Evolutionary conservation across 35 echinoderm and acorn worm genomes (phyloP), one percentile per base, ranked within the genome.

Genomic region (Anneissia japonica): DNA sequence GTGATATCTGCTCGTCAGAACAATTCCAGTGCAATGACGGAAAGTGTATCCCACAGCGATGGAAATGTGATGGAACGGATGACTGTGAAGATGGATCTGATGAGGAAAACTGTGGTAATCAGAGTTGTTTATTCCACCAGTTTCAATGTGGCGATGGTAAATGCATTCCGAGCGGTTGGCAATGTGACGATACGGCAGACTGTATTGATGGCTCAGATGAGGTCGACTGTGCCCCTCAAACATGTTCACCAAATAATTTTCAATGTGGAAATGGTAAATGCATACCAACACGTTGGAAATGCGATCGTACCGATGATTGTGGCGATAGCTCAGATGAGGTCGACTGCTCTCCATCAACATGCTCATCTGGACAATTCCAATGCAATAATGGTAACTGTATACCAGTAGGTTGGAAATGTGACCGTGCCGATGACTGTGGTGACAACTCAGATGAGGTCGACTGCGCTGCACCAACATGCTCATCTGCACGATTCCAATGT

Each of bases 221-320:
- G 26, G 74, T 30, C 26, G 74, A 46, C n/a, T 30, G 14, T 74
- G 0, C 75, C 85, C 83, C 74, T 32, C 46, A 74, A 43, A 46
- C 38, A 23, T 93, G 91, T 77, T 37, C 46, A 32, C n/a, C 73
- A 5, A 45, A 74, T 37, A 5, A 90, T 21, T 93, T 93, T 72
- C 28, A 75, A 45, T 93, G 91, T 45, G 77, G n/a, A 9, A 90
- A 93, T 46, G 75, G 84, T 17, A 79, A 79, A 36, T 79, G 77
- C 77, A 79, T 79, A 34, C 77, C 77, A 32, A 79, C 10, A 1
- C 11, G 77, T 17, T 79, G 77, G 77, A 1, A 10, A 23, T 79
- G 77, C 35, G 77, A 79, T 36, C 21, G 77, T 33, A 14, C 31
- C 33, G 16, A 32, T 34, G 77, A 79, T 36, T 79, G 77, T 35